These are phyloP conservation scores for Anticlea derivata DNA, from an alignment of 2,888 invertebrate species.

Conservation along the genomic window DNA sequence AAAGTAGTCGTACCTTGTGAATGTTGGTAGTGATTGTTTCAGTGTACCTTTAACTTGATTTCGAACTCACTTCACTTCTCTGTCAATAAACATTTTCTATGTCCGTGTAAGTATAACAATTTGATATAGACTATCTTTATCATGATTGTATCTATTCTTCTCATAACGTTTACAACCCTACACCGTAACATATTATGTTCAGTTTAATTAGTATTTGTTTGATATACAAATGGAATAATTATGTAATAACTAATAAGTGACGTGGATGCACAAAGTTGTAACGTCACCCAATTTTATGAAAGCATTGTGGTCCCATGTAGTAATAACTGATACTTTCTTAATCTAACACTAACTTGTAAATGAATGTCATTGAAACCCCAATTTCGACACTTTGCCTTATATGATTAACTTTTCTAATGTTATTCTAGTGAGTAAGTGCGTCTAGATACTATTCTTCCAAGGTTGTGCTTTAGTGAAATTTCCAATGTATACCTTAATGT, in stretches of 20 bases:
- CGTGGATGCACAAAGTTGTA: background rate
- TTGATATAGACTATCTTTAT: no score
- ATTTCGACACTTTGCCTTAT: conserved; percentile 82
- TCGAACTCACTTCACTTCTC: background rate
- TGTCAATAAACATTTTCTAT: background rate
- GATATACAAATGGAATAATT: no score
- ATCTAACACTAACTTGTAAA: conserved; percentile 40
- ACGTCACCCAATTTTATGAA: background rate
- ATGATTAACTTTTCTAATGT: conserved; percentile 74
- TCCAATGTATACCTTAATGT: conserved; percentile 57
- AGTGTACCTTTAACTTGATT: conserved; percentile 4
- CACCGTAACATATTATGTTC: no score
- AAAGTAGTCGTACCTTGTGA: conserved; percentile 5
- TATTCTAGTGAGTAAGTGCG: conserved; percentile 76
- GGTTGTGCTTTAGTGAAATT: conserved; percentile 83
- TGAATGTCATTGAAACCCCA: conserved; percentile 69
- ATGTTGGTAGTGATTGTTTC: conserved; percentile 11
- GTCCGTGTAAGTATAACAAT: background rate
- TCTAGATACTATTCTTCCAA: conserved; percentile 83
- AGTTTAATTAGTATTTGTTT: no score
- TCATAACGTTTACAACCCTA: no score
- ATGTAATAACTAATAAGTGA: background rate
- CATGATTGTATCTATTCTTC: background rate
- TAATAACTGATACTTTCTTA: conserved; percentile 7
- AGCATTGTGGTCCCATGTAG: background rate